Evolutionary conservation across 2,888 invertebrate genomes (phyloP), one percentile per base, ranked within the genome.

Genomic region (Theretra japonica): DNA sequence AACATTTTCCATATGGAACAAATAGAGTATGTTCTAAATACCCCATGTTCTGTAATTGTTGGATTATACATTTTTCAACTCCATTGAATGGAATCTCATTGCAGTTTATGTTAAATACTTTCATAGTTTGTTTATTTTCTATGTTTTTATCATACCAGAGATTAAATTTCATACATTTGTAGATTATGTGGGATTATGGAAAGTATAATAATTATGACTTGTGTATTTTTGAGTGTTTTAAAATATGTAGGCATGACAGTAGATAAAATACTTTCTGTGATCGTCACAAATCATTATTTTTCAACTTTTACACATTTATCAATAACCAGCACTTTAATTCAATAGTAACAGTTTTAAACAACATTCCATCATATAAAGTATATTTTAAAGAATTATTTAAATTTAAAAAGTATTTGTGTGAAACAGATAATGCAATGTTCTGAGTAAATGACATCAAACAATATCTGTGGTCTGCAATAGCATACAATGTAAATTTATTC

Each of bases 401-500:
- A 19, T 56, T 48, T 56, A 28, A 69, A 4, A 28, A n/a, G 28
- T 30, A 68, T 68, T 56, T 69, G 68, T 53, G 53, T 53, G 53
- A 30, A 56, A 56, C 23, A 19, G n/a, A 30, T 53, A 4, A 15
- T 53, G 28, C n/a, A n/a, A 53, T 28, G 4, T n/a, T 56, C 33
- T 62, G 33, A 28, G 30, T 15, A 33, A 56, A 56, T n/a, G 33
- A 30, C 50, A 50, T 33, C 23, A 56, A 33, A 23, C 33, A 62
- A 59, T 70, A n/a, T 58, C 72, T 82, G 82, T 88, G 88, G 87
- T 90, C 84, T 84, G 82, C 81, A 82, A 85, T 87, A 87, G 80
- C 53, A 74, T 72, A 70, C n/a, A 56, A 70, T 71, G 69, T 72
- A 73, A 76, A 75, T 74, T 75, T 80, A 82, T 80, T 82, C 75